Evolutionary conservation across 2,888 invertebrate genomes (phyloP), one percentile per base, ranked within the genome.

Genomic region (Eurytoma adleriae): DNA sequence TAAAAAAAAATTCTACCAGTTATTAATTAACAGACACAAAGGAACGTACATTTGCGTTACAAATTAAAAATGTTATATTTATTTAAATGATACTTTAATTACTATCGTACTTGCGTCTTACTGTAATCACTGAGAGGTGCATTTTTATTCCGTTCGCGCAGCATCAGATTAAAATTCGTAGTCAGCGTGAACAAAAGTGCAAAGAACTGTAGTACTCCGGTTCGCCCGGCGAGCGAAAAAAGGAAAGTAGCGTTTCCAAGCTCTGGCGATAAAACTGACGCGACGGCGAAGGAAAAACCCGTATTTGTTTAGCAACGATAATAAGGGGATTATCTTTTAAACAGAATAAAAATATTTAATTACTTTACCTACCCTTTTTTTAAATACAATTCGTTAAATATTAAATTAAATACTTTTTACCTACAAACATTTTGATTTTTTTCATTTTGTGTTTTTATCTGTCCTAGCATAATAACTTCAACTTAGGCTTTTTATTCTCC

Each of bases 141-240:
- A 78, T 78, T 68, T 73, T 73, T 48, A 78, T 78, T 68, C 62
- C 18, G 62, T 20, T 40, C 54, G 24, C 48, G 57, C 30, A 66
- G 50, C 72, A 68, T 69, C 68, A 62, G 73, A 78, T 68, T 76
- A 78, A 78, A 73, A 73, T 78, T 72, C 66, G 73, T 24, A 27
- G 54, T 18, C 69, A 18, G 10, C 10, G 54, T 7, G 62, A 59
- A 50, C 16, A 73, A 78, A 73, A 68, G 54, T 73, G 68, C 62
- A 48, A 73, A 78, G 68, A 72, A 54, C 54, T 56, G 50, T 30
- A 59, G 57, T 40, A 62, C 18, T 61, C 20, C 2, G 24, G 13
- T 13, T 68, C 10, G 16, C 40, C 16, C 16, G n/a, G 52, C 10
- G 27, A 24, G n/a, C 52, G 24, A 12, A 59, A 59, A 72, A 71